These are phyloP conservation scores for Hydractinia echinata DNA, from an alignment of 30 jellyfish, hydroid and myxozoan genomes.

Conservation along the genomic window DNA sequence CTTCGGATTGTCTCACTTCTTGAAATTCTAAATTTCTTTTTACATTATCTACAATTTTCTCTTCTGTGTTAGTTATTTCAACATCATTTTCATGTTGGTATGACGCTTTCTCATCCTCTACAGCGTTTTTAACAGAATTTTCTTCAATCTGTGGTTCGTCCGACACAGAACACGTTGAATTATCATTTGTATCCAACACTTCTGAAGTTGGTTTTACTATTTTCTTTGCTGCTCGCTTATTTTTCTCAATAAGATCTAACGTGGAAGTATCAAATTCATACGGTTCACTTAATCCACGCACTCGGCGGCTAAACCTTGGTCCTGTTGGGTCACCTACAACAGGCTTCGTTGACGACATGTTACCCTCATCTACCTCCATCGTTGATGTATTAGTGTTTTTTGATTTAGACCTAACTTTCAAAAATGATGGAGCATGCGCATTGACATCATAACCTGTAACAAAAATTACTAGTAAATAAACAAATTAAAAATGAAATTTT, in stretches of 20 bases:
- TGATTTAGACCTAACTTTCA: slow-evolving; percentile 13
- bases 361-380: neutral
- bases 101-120: neutral
- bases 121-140: neutral
- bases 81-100: neutral
- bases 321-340: slow-evolving; percentile 23
- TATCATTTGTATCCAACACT: neutral
- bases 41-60: slow-evolving; percentile 2
- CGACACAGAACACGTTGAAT: neutral
- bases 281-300: slow-evolving; percentile 32
- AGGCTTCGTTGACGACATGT: neutral
- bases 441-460: neutral
- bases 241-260: slow-evolving; percentile 8
- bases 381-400: neutral
- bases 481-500: too few species aligned
- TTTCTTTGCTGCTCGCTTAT: neutral
- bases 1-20: neutral
- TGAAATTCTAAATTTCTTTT: slow-evolving; percentile 25
- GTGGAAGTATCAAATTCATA: slow-evolving; percentile 4
- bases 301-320: slow-evolving; percentile 41
- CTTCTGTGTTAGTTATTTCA: neutral
- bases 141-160: neutral
- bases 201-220: neutral
- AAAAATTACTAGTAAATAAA: neutral
- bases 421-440: slow-evolving; percentile 18